Conservation (phyloP, 2,797 vertebrate genomes). For the Gadopsis marmoratus region DNA sequence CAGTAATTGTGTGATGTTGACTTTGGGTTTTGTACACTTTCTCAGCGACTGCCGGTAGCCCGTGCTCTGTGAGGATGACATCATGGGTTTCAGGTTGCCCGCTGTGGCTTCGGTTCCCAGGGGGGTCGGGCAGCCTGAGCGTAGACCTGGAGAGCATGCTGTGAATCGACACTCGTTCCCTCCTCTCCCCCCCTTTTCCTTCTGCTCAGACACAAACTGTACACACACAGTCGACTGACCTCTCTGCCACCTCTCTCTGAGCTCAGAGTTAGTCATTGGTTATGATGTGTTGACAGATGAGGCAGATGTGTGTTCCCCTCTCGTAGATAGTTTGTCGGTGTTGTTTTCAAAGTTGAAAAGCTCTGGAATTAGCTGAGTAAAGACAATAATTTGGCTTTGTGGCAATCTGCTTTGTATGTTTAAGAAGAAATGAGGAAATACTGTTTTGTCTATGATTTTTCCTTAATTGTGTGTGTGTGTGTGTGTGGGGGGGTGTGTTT, state of each 20-base stretch:
- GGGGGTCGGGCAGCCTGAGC: conserved; percentile 57
- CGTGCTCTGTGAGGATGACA: conserved; percentile 75
- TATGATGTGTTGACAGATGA: conserved; percentile 76
- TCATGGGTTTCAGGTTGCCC: conserved; percentile 81
- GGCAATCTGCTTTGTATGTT: conserved; percentile 21
- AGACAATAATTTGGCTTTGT: conserved; percentile 26
- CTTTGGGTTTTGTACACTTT: conserved; percentile 72
- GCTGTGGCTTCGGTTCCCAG: conserved; percentile 70
- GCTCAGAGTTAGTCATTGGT: conserved; percentile 68
- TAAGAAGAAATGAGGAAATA: conserved; percentile 28
- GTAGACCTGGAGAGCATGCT: conserved; percentile 53
- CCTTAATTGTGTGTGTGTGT: background rate
- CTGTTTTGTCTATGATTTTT: conserved; percentile 43
- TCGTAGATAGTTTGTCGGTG: conserved; percentile 44
- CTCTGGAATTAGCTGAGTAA: conserved; percentile 45
- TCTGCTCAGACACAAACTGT: conserved; percentile 20
- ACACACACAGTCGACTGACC: conserved; percentile 58
- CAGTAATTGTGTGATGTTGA: conserved; percentile 76
- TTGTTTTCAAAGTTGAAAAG: conserved; percentile 57
- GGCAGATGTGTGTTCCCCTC: conserved; percentile 72
- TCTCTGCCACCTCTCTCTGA: conserved; percentile 66
- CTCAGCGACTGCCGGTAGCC: conserved; percentile 75
- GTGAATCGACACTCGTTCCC: conserved; percentile 54
- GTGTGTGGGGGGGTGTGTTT: background rate
- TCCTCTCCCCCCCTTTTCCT: conserved; percentile 10